Evolutionary conservation across 2,888 invertebrate genomes (phyloP).

Genomic region (Sphaeridia pumilis): DNA sequence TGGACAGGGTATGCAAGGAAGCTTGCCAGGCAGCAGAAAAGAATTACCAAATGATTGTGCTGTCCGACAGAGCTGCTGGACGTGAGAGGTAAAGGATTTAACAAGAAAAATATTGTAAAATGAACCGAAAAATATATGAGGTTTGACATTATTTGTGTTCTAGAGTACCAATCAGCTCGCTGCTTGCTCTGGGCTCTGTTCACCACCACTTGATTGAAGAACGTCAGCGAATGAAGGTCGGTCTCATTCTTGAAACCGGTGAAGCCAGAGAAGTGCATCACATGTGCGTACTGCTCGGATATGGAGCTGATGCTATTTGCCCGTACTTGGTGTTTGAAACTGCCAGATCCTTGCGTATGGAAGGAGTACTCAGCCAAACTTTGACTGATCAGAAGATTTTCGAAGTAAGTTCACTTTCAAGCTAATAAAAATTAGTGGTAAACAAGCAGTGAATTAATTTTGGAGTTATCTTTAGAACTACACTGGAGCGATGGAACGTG

Average conservation of each 20-base stretch:
- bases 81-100: background rate
- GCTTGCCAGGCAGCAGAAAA: background rate
- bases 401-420: background rate
- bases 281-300: conserved; percentile 11
- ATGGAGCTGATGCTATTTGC: conserved; percentile 13
- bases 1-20: background rate
- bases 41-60: background rate
- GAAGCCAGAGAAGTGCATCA: conserved; percentile 11
- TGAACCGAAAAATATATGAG: background rate
- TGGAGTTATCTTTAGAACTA: background rate
- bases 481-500: conserved; percentile 5
- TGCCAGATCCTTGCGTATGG: background rate
- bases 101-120: background rate
- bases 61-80: background rate
- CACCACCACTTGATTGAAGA: conserved; percentile 13
- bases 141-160: background rate
- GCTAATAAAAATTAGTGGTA: background rate
- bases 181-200: conserved; percentile 10
- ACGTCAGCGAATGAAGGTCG: conserved; percentile 6
- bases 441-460: background rate
- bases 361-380: background rate
- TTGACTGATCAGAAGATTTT: background rate
- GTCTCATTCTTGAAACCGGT: conserved; percentile 11
- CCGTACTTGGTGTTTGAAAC: conserved; percentile 9
- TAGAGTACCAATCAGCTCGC: background rate